Percentiles rank a stretch among this genome's conserved stretches.
Evolutionary conservation across 2,888 invertebrate genomes (phyloP).

Genomic region (Caenorhabditis auriculariae): DNA sequence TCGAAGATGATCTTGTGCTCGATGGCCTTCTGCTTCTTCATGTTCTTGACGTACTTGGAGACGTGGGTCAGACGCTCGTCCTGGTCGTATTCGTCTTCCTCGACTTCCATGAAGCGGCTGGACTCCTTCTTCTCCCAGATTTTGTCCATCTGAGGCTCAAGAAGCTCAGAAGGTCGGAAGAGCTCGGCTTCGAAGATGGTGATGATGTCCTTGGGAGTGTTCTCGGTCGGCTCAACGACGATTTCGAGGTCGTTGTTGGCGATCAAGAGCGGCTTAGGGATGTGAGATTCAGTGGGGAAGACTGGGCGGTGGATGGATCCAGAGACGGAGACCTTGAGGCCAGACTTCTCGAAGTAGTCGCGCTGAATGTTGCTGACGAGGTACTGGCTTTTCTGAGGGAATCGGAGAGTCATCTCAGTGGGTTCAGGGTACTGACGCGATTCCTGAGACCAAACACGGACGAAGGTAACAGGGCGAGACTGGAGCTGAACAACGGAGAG

Average conservation of each 20-base stretch:
- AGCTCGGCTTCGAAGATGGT: conserved; percentile 23
- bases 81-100: conserved; percentile 24
- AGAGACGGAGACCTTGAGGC: conserved; percentile 16
- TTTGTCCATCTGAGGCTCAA: conserved; percentile 27
- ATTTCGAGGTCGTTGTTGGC: conserved; percentile 29
- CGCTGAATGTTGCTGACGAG: conserved; percentile 11
- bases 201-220: conserved; percentile 10
- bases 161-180: conserved; percentile 21
- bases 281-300: conserved; percentile 10
- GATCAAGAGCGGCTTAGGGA: conserved; percentile 4
- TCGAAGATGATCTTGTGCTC: conserved; percentile 30
- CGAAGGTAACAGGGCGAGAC: conserved; percentile 48
- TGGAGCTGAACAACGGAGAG: conserved; percentile 34
- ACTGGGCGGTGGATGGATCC: conserved; percentile 24
- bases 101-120: conserved; percentile 15
- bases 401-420: conserved; percentile 25
- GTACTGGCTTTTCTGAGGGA: conserved; percentile 10
- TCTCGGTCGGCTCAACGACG: conserved; percentile 15
- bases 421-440: conserved; percentile 40
- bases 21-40: conserved; percentile 32
- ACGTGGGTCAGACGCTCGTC: conserved; percentile 20
- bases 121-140: conserved; percentile 21
- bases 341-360: conserved; percentile 18
- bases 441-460: conserved; percentile 28
- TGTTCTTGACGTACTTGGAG: conserved; percentile 23